Conservation (phyloP, 2,888 invertebrate genomes). For the Loripinus fragilis region DNA sequence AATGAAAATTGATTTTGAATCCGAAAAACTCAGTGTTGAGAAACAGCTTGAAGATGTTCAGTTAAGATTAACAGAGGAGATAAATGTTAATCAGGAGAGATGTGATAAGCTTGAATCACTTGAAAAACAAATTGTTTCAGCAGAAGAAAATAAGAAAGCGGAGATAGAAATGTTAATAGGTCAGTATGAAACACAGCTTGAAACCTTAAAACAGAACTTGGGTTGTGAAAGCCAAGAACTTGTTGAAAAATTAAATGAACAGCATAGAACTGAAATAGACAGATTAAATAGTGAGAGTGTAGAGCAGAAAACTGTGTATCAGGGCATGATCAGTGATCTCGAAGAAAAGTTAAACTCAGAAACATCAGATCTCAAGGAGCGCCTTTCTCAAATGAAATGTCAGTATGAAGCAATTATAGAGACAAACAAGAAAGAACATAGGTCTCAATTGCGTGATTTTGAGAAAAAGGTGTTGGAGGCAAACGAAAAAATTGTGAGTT, state of each 20-base stretch:
- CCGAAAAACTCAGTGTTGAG: conserved; percentile 13
- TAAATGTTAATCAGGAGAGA: conserved; percentile 15
- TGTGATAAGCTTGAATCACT: conserved; percentile 12
- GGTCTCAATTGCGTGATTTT: conserved; percentile 14
- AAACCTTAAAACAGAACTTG: conserved; percentile 9
- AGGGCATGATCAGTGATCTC: conserved; percentile 48
- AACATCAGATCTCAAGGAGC: conserved; percentile 33
- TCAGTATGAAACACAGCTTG: conserved; percentile 32
- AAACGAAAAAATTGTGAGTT: neutral
- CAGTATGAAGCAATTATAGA: conserved; percentile 58
- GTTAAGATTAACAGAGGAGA: conserved; percentile 20
- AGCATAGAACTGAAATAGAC: conserved; percentile 24
- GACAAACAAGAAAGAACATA: conserved; percentile 48
- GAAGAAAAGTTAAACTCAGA: conserved; percentile 51
- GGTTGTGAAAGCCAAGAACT: conserved; percentile 19
- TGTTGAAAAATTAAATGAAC: conserved; percentile 22
- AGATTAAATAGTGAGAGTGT: conserved; percentile 33
- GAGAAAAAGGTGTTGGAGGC: conserved; percentile 20
- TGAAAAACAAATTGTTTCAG: conserved; percentile 35
- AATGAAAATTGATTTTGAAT: conserved; percentile 19
- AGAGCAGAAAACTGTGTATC: conserved; percentile 48
- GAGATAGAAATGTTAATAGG: conserved; percentile 39
- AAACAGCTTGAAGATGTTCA: conserved; percentile 18
- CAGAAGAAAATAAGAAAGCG: conserved; percentile 44
- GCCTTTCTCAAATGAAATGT: conserved; percentile 58